These are phyloP conservation scores for Poicephalus gulielmi DNA, from an alignment of 2,113 vertebrate species.

Conservation along the genomic window DNA sequence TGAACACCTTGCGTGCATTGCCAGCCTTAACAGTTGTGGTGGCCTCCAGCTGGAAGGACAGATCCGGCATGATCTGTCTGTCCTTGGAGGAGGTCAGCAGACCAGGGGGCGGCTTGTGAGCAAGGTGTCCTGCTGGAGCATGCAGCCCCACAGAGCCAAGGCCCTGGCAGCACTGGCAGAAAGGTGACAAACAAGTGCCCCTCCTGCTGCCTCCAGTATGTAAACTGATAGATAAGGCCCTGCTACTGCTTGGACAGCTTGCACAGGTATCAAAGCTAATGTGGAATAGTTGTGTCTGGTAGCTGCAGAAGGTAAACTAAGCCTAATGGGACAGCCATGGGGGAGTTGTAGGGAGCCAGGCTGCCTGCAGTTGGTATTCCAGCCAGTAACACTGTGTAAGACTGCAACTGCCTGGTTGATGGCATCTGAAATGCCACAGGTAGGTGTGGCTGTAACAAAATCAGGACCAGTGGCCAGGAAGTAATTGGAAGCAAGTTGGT, in stretches of 20 bases:
- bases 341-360: not conserved
- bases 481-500: not conserved
- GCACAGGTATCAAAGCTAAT: not conserved
- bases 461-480: not conserved
- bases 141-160: accelerated
- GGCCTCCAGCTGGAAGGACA: not conserved
- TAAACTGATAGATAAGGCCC: not conserved
- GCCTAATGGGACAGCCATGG: accelerated
- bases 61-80: not conserved
- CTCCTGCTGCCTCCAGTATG: not conserved
- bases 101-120: not conserved
- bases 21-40: not conserved
- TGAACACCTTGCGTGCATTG: not conserved
- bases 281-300: not conserved
- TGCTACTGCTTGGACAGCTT: not conserved
- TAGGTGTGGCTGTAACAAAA: not conserved
- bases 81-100: not conserved
- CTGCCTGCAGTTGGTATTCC: not conserved
- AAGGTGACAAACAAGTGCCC: not conserved
- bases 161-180: not conserved
- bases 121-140: not conserved
- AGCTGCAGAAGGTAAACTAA: not conserved
- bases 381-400: accelerated
- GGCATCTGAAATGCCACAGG: not conserved
- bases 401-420: not conserved